A percentile compares a stretch with the other conserved stretches of the same genome.
Conservation (phyloP, 2,113 vertebrate genomes). For the Nannobrachium achirus region DNA sequence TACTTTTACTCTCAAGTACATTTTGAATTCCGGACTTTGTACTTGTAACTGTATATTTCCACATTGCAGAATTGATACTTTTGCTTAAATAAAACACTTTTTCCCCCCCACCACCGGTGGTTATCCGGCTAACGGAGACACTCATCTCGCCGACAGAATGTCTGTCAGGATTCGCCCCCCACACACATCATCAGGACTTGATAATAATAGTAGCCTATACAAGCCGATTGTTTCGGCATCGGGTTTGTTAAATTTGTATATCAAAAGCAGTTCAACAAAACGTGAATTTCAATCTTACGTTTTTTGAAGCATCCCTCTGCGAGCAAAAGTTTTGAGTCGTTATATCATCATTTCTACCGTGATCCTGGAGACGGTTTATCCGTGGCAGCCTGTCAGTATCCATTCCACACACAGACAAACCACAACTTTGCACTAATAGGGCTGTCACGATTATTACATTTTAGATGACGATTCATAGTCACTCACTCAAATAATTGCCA, state of each 20-base stretch:
- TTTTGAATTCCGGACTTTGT: too few relatives aligned
- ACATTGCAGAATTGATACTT: too few relatives aligned
- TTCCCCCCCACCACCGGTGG: too few relatives aligned
- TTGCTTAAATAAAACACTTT: too few relatives aligned
- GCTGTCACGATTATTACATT: too few relatives aligned
- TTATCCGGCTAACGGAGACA: too few relatives aligned
- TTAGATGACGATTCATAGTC: too few relatives aligned
- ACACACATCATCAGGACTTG: constrained; percentile 54
- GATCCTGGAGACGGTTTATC: constrained; percentile 54
- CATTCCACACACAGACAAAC: constrained; percentile 57
- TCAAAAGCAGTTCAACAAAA: background rate
- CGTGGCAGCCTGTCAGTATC: constrained; percentile 34
- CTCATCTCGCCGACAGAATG: constrained; percentile 62
- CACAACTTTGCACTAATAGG: constrained; percentile 51
- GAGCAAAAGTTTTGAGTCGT: constrained; percentile 62
- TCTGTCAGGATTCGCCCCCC: constrained; percentile 51
- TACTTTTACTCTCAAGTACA: too few relatives aligned
- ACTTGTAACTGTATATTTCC: too few relatives aligned
- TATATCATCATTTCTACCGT: constrained; percentile 35
- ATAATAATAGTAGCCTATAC: constrained; percentile 29
- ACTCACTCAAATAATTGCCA: too few relatives aligned
- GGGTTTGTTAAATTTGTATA: background rate
- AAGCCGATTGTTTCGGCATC: background rate
- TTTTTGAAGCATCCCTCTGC: constrained; percentile 6
- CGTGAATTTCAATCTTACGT: background rate